These are phyloP conservation scores for Trisateles emortualis DNA, from an alignment of 2,888 invertebrate species.

Conservation along the genomic window DNA sequence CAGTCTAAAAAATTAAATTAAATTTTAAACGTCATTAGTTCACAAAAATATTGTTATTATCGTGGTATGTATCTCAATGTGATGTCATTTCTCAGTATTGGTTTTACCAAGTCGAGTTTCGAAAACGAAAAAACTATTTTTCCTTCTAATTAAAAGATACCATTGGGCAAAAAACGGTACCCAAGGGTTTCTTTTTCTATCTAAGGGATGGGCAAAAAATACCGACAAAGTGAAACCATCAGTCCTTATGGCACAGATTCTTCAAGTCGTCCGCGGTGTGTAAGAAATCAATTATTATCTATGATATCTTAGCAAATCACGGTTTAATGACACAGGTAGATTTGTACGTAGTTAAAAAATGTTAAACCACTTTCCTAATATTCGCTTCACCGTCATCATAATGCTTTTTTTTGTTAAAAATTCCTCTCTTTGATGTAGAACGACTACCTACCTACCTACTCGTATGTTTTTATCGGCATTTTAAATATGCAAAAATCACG, in stretches of 20 bases:
- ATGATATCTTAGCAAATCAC: conserved; percentile 41
- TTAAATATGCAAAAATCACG: conserved; percentile 5
- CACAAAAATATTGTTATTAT: conserved; percentile 12
- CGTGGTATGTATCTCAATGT: conserved; percentile 16
- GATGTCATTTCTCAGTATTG: conserved; percentile 43
- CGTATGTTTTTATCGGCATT: conserved; percentile 2
- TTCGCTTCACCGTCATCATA: conserved; percentile 10
- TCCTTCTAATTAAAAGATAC: conserved; percentile 80
- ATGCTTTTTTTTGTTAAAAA: conserved; percentile 3
- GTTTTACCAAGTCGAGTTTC: conserved; percentile 36
- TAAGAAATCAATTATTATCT: conserved; percentile 70
- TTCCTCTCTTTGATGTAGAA: not conserved
- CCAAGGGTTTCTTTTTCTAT: conserved; percentile 69
- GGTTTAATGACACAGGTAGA: conserved; percentile 40
- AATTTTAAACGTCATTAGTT: no score
- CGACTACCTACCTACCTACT: not conserved
- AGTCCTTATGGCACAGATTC: conserved; percentile 68
- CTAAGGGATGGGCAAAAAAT: conserved; percentile 70
- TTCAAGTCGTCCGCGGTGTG: conserved; percentile 64
- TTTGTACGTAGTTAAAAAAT: conserved; percentile 18
- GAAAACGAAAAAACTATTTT: conserved; percentile 48
- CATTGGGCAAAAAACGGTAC: conserved; percentile 72
- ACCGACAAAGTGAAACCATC: conserved; percentile 75
- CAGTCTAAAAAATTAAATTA: no score
- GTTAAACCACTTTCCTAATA: conserved; percentile 15